Percentiles rank a stretch among this genome's conserved stretches.
These are phyloP conservation scores for Atrina japonica DNA, from an alignment of 2,888 invertebrate genomes.

Conservation along the genomic window DNA sequence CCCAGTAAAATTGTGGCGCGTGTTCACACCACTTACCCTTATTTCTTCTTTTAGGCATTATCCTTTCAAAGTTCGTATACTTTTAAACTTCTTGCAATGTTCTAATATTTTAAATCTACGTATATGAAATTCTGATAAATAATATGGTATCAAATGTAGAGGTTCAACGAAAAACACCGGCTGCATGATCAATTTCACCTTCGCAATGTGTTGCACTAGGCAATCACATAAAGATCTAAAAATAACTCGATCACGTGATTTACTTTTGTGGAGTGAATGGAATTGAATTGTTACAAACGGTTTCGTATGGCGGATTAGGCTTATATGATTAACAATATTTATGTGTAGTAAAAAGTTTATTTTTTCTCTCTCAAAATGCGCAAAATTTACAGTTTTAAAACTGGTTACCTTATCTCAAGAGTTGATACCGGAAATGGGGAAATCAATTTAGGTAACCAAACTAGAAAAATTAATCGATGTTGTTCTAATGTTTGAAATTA, in stretches of 20 bases:
- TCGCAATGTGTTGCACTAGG: constrained; percentile 35
- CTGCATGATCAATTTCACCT: constrained; percentile 64
- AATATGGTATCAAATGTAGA: constrained; percentile 55
- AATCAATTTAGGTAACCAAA: no score
- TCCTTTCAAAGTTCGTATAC: constrained; percentile 60
- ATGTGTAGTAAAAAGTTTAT: no score
- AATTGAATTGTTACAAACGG: no score
- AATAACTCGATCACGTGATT: constrained; percentile 18
- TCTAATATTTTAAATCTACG: constrained; percentile 65
- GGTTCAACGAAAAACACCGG: constrained; percentile 48
- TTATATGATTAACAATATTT: no score
- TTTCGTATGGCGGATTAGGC: no score
- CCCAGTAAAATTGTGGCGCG: no score
- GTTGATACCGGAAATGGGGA: no score
- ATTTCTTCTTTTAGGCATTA: constrained; percentile 73
- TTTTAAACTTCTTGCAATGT: constrained; percentile 63
- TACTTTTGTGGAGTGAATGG: background rate
- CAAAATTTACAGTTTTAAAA: no score
- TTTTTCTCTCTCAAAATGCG: no score
- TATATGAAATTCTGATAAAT: constrained; percentile 69
- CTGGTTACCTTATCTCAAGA: no score
- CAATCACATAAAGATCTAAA: constrained; percentile 38
- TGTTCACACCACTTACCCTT: constrained; percentile 58
- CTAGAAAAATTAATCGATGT: no score
- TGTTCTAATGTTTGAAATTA: no score